Base-by-base conservation (phyloP, 2,888 invertebrate genomes). In the Leptopilina syphax region DNA sequence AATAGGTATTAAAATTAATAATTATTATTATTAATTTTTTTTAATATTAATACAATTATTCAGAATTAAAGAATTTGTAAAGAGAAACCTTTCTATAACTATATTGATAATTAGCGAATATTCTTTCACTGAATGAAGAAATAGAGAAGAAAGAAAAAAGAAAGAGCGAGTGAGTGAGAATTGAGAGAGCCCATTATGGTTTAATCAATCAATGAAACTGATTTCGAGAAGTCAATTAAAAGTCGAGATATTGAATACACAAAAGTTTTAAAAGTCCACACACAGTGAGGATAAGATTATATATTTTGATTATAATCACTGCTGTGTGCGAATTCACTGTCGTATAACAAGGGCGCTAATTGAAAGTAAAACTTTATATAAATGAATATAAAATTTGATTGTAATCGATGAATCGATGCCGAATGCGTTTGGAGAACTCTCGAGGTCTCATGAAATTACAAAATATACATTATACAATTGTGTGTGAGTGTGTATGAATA, bases 161-260 rank as follows among this genome's bases (percentile, higher is more conserved):
- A 34, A 34, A 34, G 34, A 34, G 4, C 3, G 34, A 34, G 34
- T 34, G 34, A 34, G 34, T 34, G 34, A 34, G 34, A 57, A 10
- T 44, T 44, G 10, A 77, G 68, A 77, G 57, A 57, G 66, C 57
- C 77, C 68, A 76, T 67, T 18, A 54, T 44, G 76, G 63, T 44
- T n/a, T 79, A 50, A 50, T 81, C 83, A 44, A 76, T 80, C 85
- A 83, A 88, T 88, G 87, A 87, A 86, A 85, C 85, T 85, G 85
- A 84, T 73, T 73, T 84, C 83, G 83, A 86, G 87, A 87, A 88
- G 87, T 88, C 87, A 88, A 89, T 88, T 87, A 88, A 87, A 34
- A 82, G 85, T 86, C 85, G 79, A 50, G 7, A 8, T 44, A 44
- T 44, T 44, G 44, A 8, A 44, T 44, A 44, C 8, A 70, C 24